These are phyloP conservation scores for Orestias chungarensis DNA, from an alignment of 2,797 vertebrate species.

Conservation along the genomic window DNA sequence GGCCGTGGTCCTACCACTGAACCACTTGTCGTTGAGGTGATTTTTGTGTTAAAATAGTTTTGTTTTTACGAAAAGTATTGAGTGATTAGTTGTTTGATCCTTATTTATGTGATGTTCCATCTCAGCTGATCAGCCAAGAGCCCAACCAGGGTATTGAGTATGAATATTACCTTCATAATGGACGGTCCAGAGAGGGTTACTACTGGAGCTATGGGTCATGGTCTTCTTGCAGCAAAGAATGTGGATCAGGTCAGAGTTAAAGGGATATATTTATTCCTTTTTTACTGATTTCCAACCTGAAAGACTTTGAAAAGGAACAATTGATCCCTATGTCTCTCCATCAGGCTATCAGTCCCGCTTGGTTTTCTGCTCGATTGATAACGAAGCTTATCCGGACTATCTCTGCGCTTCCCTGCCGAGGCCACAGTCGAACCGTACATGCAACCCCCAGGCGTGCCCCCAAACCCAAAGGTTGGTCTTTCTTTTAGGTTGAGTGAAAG, in stretches of 20 bases:
- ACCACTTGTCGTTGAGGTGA: constrained; percentile 92
- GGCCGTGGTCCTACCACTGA: constrained; percentile 93
- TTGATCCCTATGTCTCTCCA: not conserved
- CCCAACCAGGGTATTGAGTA: constrained; percentile 88
- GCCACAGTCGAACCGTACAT: constrained; percentile 86
- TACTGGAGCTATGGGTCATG: constrained; percentile 94
- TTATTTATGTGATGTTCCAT: not conserved
- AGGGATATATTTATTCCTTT: no score
- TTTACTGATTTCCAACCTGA: not conserved
- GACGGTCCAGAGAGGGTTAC: constrained; percentile 76
- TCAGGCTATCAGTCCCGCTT: constrained; percentile 90
- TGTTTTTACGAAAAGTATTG: not conserved
- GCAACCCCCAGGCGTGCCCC: constrained; percentile 88
- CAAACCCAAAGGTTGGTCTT: constrained; percentile 83
- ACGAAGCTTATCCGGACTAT: constrained; percentile 88
- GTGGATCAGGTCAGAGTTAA: constrained; percentile 87
- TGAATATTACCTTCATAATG: constrained; percentile 86
- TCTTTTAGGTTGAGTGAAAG: not conserved
- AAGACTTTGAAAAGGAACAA: not conserved
- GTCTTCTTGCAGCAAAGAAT: constrained; percentile 89
- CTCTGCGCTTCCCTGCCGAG: constrained; percentile 84
- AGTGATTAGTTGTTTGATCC: not conserved
- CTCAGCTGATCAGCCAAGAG: constrained; percentile 93
- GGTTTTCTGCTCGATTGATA: constrained; percentile 92
- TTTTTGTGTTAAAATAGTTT: not conserved